Base-by-base conservation (phyloP, 2,888 invertebrate genomes). In the Myopa tessellatipennis region DNA sequence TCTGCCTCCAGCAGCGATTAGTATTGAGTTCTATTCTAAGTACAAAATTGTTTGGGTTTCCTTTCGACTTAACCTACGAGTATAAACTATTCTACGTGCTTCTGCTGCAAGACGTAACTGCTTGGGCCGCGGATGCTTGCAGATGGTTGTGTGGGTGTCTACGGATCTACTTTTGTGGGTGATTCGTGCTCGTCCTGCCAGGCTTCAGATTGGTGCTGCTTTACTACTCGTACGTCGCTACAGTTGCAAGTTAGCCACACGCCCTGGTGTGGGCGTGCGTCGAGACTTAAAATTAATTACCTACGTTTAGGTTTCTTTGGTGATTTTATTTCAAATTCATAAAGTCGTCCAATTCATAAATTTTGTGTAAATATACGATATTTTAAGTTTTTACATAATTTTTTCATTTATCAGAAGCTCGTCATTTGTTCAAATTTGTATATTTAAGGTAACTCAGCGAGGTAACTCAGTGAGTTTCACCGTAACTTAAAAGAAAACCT, bases 381-480 rank as follows among this genome's bases (percentile, higher is more conserved):
- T 40, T 10, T 69, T 68, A 50, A 75, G 36, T 67, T 65, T 67
- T 68, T 52, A 73, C 50, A 63, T 50, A 61, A 73, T 52, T 67
- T 55, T 61, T 70, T 63, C 16, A n/a, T 50, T 69, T 52, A 50
- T 60, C 36, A 76, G 61, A 71, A 76, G 75, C 75, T 75, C 75
- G 75, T 75, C 55, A 68, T 75, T 75, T 67, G 38, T 58, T 68
- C 52, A 38, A 76, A 10, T 76, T 76, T 69, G 76, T 60, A n/a
- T 36, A 58, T 68, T 67, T 8, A 60, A 38, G 26, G 26, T 45
- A 45, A 45, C 6, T 8, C 45, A 45, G 10, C 10, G 6, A 10
- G 10, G 26, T 45, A 45, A 45, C 6, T 8, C 45, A 45, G 10
- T 45, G 6, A 10, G 10, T 45, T 1, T 45, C 10, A 45, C 6